These are phyloP conservation scores for Oenanthe oenanthe DNA, from an alignment of 2,113 vertebrate species.

Conservation along the genomic window DNA sequence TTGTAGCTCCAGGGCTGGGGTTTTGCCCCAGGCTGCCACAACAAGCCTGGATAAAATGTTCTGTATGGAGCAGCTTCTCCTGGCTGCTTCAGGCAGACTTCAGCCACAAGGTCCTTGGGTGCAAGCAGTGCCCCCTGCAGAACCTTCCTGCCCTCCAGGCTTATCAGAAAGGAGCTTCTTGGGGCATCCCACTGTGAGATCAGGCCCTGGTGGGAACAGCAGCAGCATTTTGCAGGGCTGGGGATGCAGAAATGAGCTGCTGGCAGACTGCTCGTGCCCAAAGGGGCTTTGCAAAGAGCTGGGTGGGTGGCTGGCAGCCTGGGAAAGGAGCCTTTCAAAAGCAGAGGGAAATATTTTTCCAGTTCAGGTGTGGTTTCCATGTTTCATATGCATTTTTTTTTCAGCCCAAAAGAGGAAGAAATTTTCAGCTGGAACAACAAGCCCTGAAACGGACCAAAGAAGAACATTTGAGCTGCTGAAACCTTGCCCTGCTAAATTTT, in stretches of 20 bases:
- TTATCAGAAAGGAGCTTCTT: neutral
- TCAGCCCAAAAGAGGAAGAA: neutral
- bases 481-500: neutral
- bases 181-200: neutral
- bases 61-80: too few relatives aligned
- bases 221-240: neutral
- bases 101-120: too few relatives aligned
- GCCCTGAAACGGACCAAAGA: neutral
- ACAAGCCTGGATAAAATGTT: too few relatives aligned
- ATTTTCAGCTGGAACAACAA: neutral
- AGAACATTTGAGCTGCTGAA: neutral
- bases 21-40: too few relatives aligned
- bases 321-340: slow-evolving; percentile 15
- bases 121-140: too few relatives aligned
- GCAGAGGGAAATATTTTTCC: neutral
- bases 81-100: too few relatives aligned
- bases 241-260: neutral
- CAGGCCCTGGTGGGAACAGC: neutral
- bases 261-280: neutral
- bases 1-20: too few relatives aligned
- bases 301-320: slow-evolving; percentile 17
- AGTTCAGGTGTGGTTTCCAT: slow-evolving; percentile 31
- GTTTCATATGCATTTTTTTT: neutral
- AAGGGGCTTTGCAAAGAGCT: neutral
- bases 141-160: too few relatives aligned